Base-by-base conservation (phyloP, 2,797 vertebrate genomes). In the Eurystomus glaucurus region DNA sequence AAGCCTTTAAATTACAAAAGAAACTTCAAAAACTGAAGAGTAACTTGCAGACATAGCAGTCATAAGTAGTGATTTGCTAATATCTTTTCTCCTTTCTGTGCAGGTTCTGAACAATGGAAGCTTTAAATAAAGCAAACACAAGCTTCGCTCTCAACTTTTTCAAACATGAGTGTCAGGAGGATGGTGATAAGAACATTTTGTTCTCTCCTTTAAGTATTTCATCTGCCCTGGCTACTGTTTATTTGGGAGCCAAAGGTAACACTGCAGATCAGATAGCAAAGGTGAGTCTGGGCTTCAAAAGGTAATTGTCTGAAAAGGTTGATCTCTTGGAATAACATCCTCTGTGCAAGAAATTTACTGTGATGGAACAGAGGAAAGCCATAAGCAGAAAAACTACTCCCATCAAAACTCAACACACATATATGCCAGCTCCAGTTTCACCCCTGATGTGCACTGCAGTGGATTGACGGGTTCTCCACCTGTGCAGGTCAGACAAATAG, bases 221-320 rank as follows among this genome's bases (percentile, higher is more conserved):
- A 3, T 97, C 97, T 69, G 84, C 98, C 18, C 31, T 98, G 95
- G 98, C 97, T 48, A 69, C 95, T 64, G 87, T 98, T 86, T 98
- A 97, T 87, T 90, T 98, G n/a, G 98, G 98, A 6, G 97, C 98
- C 35, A 93, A 87, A 89, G 97, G 97, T 14, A 80, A 91, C 58
- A 98, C 98, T 5, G 98, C 98, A 72, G 89, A 98, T 37, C 95
- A 98, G 93, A 98, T 98, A 69, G 97, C 97, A 80, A 88, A 98
- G 96, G 98, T 98, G 61, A 96, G 97, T 92, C 54, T 90, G 68
- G 35, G 10, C 18, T 77, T 33, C 66, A 35, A 31, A 69, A 60
- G 26, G 19, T 14, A 62, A 12, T 20, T 80, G 64, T 50, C 45
- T 71, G 43, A 86, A 75, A 83, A 31, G 13, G 26, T 0, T 72